Evolutionary conservation across 2,113 vertebrate species (phyloP), one percentile per base, ranked within the genome.

Genomic region (Channa maculata): DNA sequence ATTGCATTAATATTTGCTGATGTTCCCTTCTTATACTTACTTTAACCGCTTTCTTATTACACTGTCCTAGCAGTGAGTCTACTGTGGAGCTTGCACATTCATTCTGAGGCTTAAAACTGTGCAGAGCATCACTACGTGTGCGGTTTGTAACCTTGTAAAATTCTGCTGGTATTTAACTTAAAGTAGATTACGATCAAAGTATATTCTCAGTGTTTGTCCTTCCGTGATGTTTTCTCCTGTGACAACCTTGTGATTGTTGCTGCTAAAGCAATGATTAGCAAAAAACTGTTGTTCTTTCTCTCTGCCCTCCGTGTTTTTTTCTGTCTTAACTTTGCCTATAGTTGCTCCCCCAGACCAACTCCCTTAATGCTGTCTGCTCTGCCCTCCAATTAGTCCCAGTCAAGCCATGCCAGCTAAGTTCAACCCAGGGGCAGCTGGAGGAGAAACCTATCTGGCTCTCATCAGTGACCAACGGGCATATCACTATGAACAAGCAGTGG

Each of bases 321-420:
- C 59, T 43, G 44, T 24, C n/a, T 67, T 45, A 57, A 12, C 4
- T 1, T 53, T 75, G 73, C 78, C 73, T 82, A 67, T 58, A 83
- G 86, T 70, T 69, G 61, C 54, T 63, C 60, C 62, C 65, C 49
- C 57, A 82, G 71, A 79, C 77, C 79, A 44, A 64, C 70, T 70
- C 34, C 65, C 69, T 58, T 77, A 77, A 66, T 57, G 71, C 68
- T 71, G 67, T 64, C 60, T 82, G 63, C 43, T 77, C 61, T 86
- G 82, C 79, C 80, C 75, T 84, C 77, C 80, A 90, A 91, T 91
- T 92, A 90, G 76, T 64, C 75, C 71, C 52, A 65, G 44, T 66
- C 52, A 57, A 80, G 63, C 48, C 49, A 52, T 52, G 73, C 70
- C 60, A 83, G 55, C 60, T 75, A 43, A 67, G 67, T 79, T 86